A percentile compares a stretch with the other conserved stretches of the same genome.
Conservation (phyloP, 2,888 invertebrate genomes). For the Lottia scabra region DNA sequence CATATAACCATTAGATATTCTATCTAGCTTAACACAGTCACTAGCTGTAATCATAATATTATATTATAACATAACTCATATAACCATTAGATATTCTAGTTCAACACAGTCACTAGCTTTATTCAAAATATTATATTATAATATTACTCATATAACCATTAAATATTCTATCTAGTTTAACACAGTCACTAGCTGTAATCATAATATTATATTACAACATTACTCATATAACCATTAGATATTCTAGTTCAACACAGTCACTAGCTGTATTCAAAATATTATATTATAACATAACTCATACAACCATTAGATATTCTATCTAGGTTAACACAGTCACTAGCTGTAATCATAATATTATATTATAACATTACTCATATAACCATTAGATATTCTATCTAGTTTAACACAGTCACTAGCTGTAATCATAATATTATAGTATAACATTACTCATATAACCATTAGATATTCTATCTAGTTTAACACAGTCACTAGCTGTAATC, state of each 20-base stretch:
- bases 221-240: conserved; percentile 35
- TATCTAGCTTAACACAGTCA: conserved; percentile 8
- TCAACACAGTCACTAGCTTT: conserved; percentile 36
- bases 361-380: conserved; percentile 25
- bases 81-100: conserved; percentile 39
- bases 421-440: background rate
- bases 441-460: too few species aligned
- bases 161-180: conserved; percentile 22
- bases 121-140: conserved; percentile 9
- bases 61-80: conserved; percentile 24
- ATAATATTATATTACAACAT: background rate
- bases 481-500: too few species aligned
- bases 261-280: conserved; percentile 24
- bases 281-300: conserved; percentile 13
- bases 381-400: conserved; percentile 34
- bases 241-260: conserved; percentile 35
- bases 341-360: conserved; percentile 20
- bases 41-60: background rate
- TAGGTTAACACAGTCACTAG: conserved; percentile 41
- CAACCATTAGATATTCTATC: conserved; percentile 36
- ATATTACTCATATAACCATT: conserved; percentile 38
- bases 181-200: conserved; percentile 42
- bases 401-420: conserved; percentile 36
- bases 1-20: too few species aligned
- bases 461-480: too few species aligned